Base-by-base conservation (phyloP, 1,140 invertebrate species). In the Amyelois transitella region DNA sequence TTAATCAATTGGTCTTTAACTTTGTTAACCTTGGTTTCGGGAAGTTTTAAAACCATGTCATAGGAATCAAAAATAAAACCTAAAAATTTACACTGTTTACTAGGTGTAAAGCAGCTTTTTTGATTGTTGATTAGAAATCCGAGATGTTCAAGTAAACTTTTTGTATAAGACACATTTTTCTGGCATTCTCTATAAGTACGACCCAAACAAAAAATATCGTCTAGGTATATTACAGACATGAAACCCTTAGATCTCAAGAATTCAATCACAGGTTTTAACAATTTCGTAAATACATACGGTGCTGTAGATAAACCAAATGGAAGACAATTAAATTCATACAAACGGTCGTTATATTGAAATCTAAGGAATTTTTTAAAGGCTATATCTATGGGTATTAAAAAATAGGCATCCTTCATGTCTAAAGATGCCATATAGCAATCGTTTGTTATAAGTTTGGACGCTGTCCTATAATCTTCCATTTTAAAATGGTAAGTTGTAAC, bases 331-430 rank as follows among this genome's bases (percentile, higher is more conserved):
- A 74, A 74, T 53, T 72, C 54, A 52, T 65, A 76, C 17, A 66
- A 25, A 43, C 54, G 19, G 0, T 55, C 57, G 2, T 53, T n/a
- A n/a, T n/a, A n/a, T n/a, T n/a, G n/a, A n/a, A n/a, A n/a, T n/a
- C n/a, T n/a, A n/a, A n/a, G n/a, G n/a, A n/a, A n/a, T n/a, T n/a
- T n/a, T n/a, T n/a, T 12, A 60, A 61, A 77, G n/a, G 18, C 21
- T 38, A 75, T 75, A 14, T 62, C 43, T 28, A 71, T 50, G 52
- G 59, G 70, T 53, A 71, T 71, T 50, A 62, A 20, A 62, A 62
- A 71, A 48, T 73, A 77, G 1, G 63, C 72, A 53, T 77, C 69
- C 66, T 69, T 58, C 18, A 73, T 45, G 50, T 77, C 72, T 19
- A 77, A 53, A 6, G 66, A 55, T 7, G 51, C 57, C 61, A 75